Base-by-base conservation (phyloP, 2,888 invertebrate genomes). In the Mamestra brassicae region DNA sequence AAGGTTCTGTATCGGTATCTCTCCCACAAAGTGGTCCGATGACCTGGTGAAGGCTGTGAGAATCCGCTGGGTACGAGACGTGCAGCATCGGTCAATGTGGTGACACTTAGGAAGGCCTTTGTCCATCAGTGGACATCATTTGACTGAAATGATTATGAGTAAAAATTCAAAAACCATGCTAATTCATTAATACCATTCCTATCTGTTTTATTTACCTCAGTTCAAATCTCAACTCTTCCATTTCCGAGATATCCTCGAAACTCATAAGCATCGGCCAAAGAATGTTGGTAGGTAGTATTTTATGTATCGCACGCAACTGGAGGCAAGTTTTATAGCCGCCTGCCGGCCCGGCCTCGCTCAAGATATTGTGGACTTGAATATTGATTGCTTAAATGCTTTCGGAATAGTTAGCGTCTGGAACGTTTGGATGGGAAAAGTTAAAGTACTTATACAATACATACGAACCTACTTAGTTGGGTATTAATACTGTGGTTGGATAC, bases 251-350 rank as follows among this genome's bases (percentile, higher is more conserved):
- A 10, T 64, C 17, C 17, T 54, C 13, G 10, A 57, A 79, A 57
- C 34, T 70, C 38, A 1, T 15, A 42, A 45, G 57, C 64, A 36
- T 65, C 26, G 47, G 45, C 5, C 17, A 70, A 78, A 76, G 68
- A 86, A 76, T 80, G 65, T 71, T 52, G 11, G 26, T 26, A 60
- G 57, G 47, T 58, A 36, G 83, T 87, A 78, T 89, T 90, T 89
- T 89, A 90, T 90, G 89, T 88, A 88, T 88, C 76, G 86, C 86
- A 76, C 71, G 83, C 80, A 85, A 84, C 74, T 84, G 84, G 45
- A 63, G 60, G 74, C 74, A 78, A 85, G 83, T 85, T 85, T 81
- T 80, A 82, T 83, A 71, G 77, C 26, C 13, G 26, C 13, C 45
- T 45, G 61, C 26, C n/a, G 2, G 61, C 74, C 74, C 13, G 58